Percentiles rank a stretch among this genome's conserved stretches.
Evolutionary conservation across 2,797 vertebrate genomes (phyloP).

Genomic region (Poliocrania exsul): DNA sequence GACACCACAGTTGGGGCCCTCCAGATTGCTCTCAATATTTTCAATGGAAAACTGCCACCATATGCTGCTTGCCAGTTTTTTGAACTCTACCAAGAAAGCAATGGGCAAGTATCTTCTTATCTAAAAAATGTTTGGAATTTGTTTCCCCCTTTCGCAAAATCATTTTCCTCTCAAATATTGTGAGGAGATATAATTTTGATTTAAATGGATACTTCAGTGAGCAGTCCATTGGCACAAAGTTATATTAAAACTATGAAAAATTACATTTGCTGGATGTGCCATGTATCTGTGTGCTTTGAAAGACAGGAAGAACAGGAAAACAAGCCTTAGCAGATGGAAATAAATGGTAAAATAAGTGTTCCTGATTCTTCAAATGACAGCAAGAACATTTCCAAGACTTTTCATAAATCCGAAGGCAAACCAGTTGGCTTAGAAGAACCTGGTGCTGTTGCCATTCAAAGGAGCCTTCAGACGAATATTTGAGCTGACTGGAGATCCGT

Average conservation of each 20-base stretch:
- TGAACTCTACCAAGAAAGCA: slow-evolving; percentile 86
- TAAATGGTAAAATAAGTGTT: neutral
- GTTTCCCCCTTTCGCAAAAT: neutral
- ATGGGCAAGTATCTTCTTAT: slow-evolving; percentile 75
- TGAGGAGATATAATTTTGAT: neutral
- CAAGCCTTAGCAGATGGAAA: neutral
- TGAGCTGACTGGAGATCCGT: neutral
- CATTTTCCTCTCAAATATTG: neutral
- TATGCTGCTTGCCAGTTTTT: slow-evolving; percentile 89
- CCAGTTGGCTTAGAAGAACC: neutral
- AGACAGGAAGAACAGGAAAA: neutral
- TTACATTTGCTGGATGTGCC: neutral
- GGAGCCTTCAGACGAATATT: neutral
- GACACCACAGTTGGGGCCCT: slow-evolving; percentile 90
- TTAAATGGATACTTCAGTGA: neutral
- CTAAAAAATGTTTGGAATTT: neutral
- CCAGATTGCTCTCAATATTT: slow-evolving; percentile 87
- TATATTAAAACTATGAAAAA: neutral
- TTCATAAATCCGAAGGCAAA: neutral
- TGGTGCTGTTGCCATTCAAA: neutral
- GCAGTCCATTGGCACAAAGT: neutral
- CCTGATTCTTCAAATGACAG: neutral
- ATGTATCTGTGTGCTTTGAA: neutral
- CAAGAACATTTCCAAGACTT: neutral
- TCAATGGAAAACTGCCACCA: slow-evolving; percentile 85